Base-by-base conservation (phyloP, 2,888 invertebrate genomes). In the Epirrhoe alternata region DNA sequence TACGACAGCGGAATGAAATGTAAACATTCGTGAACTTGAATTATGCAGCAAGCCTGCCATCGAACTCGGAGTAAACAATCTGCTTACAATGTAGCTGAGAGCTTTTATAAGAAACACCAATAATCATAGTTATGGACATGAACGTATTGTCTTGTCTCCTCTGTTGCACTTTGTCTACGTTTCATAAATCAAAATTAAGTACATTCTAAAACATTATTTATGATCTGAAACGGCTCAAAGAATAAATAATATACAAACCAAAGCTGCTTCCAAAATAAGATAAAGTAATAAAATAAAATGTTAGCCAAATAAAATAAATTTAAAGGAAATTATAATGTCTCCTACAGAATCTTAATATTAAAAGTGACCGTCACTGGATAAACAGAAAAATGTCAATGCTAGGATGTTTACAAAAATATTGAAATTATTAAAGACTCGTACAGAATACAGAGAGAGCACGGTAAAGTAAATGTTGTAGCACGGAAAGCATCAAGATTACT, bases 11-110 rank as follows among this genome's bases (percentile, higher is more conserved):
- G 72, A 74, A 71, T 74, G 71, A 71, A 79, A 77, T 72, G 79
- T 84, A 82, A 83, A 83, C 76, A 81, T 71, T 68, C 72, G 75
- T 79, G 79, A 84, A 79, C 83, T 74, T 74, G 71, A 70, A 73
- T 73, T 62, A 66, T 66, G 52, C 58, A 58, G 66, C 65, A 52
- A 55, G 45, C 60, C 68, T 64, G 70, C 66, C 68, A 67, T 63
- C 65, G 69, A 69, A 71, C 70, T 66, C 64, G 38, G 24, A 38
- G 56, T 33, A 66, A 66, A 58, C 47, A 54, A 61, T 12, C 16
- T 7, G 14, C 47, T 12, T 47, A 42, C 38, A 12, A 12, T 42
- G 38, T 47, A 14, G 47, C 47, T 16, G 14, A 12, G 4, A 42
- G 6, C 14, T 47, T 47, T 7, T 42, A 14, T 16, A 47, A 4